A percentile compares a stretch with the other conserved stretches of the same genome.
Conservation (phyloP, 2,797 vertebrate genomes). For the Neomorphus geoffroyi region DNA sequence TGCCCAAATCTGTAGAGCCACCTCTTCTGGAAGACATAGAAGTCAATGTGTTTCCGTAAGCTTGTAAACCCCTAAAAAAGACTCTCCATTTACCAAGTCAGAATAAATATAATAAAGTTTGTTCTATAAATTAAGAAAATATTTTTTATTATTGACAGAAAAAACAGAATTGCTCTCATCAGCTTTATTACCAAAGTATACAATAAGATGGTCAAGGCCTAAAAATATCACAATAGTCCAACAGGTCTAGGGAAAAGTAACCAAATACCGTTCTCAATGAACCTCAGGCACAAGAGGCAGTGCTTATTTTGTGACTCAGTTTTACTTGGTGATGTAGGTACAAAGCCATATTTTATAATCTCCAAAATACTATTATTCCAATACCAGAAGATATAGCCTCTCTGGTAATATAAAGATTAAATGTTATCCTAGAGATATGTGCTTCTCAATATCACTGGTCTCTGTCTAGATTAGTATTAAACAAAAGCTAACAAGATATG, state of each 20-base stretch:
- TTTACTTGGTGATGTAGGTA: neutral
- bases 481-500: neutral
- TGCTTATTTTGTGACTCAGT: neutral
- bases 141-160: neutral
- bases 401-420: neutral
- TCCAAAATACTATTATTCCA: neutral
- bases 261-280: neutral
- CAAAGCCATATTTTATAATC: neutral
- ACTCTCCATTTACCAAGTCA: neutral
- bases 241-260: neutral
- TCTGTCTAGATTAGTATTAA: neutral
- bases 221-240: neutral
- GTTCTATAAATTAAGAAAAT: neutral
- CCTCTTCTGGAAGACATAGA: neutral
- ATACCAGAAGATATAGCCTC: neutral
- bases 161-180: neutral
- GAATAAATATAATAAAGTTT: neutral
- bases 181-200: neutral
- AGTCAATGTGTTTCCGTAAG: neutral
- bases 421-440: neutral
- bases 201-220: neutral
- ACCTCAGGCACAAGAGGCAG: neutral
- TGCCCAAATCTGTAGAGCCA: neutral
- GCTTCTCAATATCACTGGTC: neutral
- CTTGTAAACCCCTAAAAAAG: neutral